Conservation (phyloP, 2,113 vertebrate species). For the Ctenomys sociabilis region DNA sequence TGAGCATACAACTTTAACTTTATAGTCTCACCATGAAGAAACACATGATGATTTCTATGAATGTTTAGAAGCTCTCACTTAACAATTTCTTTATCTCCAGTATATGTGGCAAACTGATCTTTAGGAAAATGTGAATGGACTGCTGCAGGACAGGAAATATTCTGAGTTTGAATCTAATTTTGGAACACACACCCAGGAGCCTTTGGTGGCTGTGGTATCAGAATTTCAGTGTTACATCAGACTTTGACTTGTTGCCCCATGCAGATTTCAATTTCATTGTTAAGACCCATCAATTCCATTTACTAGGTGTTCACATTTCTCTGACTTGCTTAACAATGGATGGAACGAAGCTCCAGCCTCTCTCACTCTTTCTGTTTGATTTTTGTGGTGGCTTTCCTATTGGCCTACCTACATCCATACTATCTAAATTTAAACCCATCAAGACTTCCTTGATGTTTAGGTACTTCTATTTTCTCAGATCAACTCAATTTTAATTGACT, state of each 20-base stretch:
- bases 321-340: neutral
- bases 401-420: neutral
- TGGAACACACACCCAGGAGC: too few relatives aligned
- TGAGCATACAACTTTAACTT: neutral
- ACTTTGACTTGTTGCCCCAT: neutral
- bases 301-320: neutral
- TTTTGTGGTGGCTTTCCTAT: neutral
- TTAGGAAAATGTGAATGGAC: fast-evolving
- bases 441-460: neutral
- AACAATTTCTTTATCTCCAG: neutral
- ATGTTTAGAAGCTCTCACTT: neutral
- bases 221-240: neutral
- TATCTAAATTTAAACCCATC: neutral
- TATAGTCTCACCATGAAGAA: neutral
- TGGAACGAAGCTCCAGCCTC: neutral
- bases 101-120: fast-evolving
- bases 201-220: too few relatives aligned
- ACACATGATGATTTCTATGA: neutral
- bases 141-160: fast-evolving
- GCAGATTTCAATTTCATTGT: neutral
- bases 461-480: neutral
- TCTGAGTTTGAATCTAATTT: fast-evolving
- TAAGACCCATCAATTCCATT: conserved; percentile 19
- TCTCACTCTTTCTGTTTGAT: neutral
- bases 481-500: conserved; percentile 11